phyloP scores from a whole-genome alignment of 2,113 vertebrate species.

The Danio rerio region GRCz12tu NC_133190.1:21603001-21603500 shows the following conservation, averaged over 20 bases:
- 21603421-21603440: slow-evolving; percentile 54
- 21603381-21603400: slow-evolving; percentile 90
- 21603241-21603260: slow-evolving; percentile 97
- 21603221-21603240: neutral
- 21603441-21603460: slow-evolving; percentile 55
- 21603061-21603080: slow-evolving; percentile 63
- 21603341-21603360: slow-evolving; percentile 97
- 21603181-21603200: no score
- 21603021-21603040: slow-evolving; percentile 99
- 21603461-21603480: slow-evolving; percentile 50
- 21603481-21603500: neutral
- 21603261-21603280: slow-evolving; percentile 95
- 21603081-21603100: slow-evolving; percentile 11
- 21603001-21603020: slow-evolving; percentile 99
- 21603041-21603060: slow-evolving; percentile 96
- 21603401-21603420: slow-evolving; percentile 85
- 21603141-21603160: neutral
- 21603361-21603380: slow-evolving; percentile 92
- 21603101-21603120: neutral
- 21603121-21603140: neutral
- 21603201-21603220: neutral
- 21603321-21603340: slow-evolving; percentile 97
- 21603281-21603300: slow-evolving; percentile 98
- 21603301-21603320: slow-evolving; percentile 96
- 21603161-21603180: no score